A percentile compares a stretch with the other conserved stretches of the same genome.
phyloP scores from a whole-genome alignment of 53 echinoderm and acorn worm genomes.

The Patiria pectinifera region DNA sequence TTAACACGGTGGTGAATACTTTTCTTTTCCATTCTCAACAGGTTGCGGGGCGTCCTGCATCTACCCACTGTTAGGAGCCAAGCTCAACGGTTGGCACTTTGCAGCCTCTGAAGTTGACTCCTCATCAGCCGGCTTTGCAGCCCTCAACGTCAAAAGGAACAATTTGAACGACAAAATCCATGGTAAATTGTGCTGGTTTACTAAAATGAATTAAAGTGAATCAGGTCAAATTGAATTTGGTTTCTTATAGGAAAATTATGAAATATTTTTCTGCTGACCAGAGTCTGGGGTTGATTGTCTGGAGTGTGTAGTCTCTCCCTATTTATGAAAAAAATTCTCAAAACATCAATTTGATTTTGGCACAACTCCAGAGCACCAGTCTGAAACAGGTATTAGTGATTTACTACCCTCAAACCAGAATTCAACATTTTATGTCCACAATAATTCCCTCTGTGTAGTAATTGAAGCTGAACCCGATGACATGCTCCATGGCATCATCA shows the following conservation, averaged over 20 bases:
- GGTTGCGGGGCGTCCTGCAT: constrained; percentile 97
- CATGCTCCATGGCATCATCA: constrained; percentile 69
- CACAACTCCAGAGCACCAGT: too few relatives aligned
- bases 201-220: too few relatives aligned
- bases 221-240: too few relatives aligned
- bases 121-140: constrained; percentile 73
- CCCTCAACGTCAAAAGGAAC: constrained; percentile 78
- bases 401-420: too few relatives aligned
- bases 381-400: too few relatives aligned
- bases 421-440: too few relatives aligned
- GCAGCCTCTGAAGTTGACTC: constrained; percentile 81
- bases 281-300: too few relatives aligned
- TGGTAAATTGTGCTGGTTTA: constrained; percentile 61
- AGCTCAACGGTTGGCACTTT: constrained; percentile 89
- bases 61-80: constrained; percentile 90
- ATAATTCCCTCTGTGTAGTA: constrained; percentile 46
- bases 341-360: too few relatives aligned
- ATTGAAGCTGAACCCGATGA: constrained; percentile 65
- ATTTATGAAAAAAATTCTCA: too few relatives aligned
- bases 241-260: too few relatives aligned
- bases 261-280: too few relatives aligned
- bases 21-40: neutral
- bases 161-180: constrained; percentile 61
- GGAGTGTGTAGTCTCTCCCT: too few relatives aligned
- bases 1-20: neutral